phyloP scores from a whole-genome alignment of 2,888 invertebrate species.

The Drosophila neotestacea region DNA sequence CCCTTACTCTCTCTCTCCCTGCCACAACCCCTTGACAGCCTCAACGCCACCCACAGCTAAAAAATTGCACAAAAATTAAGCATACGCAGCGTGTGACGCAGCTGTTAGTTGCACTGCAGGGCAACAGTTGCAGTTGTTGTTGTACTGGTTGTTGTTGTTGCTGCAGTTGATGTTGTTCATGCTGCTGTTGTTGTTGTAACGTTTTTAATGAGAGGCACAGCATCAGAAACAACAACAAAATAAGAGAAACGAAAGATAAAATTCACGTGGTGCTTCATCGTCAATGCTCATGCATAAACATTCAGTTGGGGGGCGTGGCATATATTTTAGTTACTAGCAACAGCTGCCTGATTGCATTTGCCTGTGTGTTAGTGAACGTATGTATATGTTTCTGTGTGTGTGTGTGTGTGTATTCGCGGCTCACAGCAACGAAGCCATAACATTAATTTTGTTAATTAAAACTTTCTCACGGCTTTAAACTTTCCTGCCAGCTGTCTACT shows the following conservation, averaged over 20 bases:
- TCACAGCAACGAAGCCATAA: constrained; percentile 61
- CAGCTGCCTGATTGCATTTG: constrained; percentile 51
- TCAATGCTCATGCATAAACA: constrained; percentile 74
- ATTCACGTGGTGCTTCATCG: constrained; percentile 21
- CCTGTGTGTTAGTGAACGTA: constrained; percentile 1
- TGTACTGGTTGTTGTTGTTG: constrained; percentile 22
- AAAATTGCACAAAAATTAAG: constrained; percentile 65
- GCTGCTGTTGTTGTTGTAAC: constrained; percentile 26
- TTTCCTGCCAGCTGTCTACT: constrained; percentile 53
- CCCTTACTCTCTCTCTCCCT: not conserved
- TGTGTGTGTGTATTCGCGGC: constrained; percentile 17
- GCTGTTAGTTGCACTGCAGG: constrained; percentile 24
- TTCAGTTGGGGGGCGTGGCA: constrained; percentile 43
- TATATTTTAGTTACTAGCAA: constrained; percentile 41
- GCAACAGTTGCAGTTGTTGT: constrained; percentile 30
- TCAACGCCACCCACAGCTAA: constrained; percentile 12
- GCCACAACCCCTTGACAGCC: not conserved
- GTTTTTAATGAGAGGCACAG: constrained; percentile 59
- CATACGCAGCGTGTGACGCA: constrained; percentile 66
- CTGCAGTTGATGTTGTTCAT: too few relatives aligned
- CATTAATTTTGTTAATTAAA: constrained; percentile 82
- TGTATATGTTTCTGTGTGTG: constrained; percentile 12
- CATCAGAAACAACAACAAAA: constrained; percentile 17
- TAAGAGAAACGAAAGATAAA: constrained; percentile 9
- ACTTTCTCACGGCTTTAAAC: constrained; percentile 75